Evolutionary conservation across 2,888 invertebrate species (phyloP), one percentile per base, ranked within the genome.

Genomic region (Apotomis betuletana): DNA sequence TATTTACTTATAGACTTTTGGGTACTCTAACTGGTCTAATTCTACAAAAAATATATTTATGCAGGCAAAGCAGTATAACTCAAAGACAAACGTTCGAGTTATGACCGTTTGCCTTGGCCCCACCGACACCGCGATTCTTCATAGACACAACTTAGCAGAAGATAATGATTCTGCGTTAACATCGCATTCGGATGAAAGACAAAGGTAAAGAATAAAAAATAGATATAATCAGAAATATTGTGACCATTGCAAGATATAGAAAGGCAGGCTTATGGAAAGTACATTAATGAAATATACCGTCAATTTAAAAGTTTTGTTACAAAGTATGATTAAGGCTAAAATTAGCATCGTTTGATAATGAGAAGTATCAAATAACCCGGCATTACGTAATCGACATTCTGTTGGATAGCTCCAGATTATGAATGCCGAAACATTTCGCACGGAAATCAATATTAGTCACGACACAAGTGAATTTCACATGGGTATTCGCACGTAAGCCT

Each of bases 71-170:
- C 80, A 83, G 55, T 70, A 77, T 67, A 86, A 83, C 75, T 77
- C 80, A 49, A 84, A 83, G 65, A 86, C 84, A 5, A 80, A 85
- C 74, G 91, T 92, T 3, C 87, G 90, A 6, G 83, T 92, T 51
- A 74, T 90, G 75, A 88, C 90, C 9, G 89, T 91, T 5, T 92
- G 92, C 74, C 85, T 91, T 27, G 92, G 92, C 0, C 90, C 91
- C 0, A 92, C 92, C 0, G 92, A 92, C 77, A 92, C 92, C 0
- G 92, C 90, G 3, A 84, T 92, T 44, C 77, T 91, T 3, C 85
- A 88, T 52, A 84, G 87, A 76, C 82, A 75, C 38, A 84, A 83
- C 79, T 80, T 83, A 67, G 81, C 83, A 57, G 83, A 85, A 76
- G 87, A 86, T 44, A 81, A 84, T 77, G 82, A 85, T 69, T 77